These are phyloP conservation scores for Gryllus longicercus DNA, from an alignment of 2,888 invertebrate species.

Conservation along the genomic window DNA sequence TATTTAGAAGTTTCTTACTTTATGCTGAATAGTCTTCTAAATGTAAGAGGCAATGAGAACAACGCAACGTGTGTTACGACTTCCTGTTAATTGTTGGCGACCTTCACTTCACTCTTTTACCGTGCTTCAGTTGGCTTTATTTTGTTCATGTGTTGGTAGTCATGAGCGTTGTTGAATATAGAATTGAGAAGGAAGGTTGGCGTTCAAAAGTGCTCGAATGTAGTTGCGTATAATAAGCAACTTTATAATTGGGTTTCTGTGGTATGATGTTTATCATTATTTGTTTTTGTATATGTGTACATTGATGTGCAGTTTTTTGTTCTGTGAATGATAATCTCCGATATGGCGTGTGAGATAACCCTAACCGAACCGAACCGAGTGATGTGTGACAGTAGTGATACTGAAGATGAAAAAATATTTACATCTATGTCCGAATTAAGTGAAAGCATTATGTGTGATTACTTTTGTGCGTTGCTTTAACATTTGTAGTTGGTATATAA, in stretches of 20 bases:
- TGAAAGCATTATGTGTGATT: no score
- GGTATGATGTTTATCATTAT: neutral
- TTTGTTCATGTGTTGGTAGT: neutral
- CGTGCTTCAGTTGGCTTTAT: neutral
- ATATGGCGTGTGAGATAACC: no score
- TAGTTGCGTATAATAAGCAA: neutral
- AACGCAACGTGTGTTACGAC: neutral
- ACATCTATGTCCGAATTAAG: no score
- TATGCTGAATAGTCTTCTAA: no score
- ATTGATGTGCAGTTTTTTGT: neutral
- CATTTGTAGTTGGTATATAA: no score
- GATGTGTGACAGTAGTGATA: no score
- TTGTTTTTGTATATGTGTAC: neutral
- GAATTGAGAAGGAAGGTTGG: neutral
- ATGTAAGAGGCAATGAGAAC: no score
- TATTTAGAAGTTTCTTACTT: no score
- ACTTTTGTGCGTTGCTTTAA: no score
- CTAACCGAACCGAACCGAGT: no score
- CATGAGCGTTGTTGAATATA: neutral
- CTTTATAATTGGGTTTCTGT: neutral
- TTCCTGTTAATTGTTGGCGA: slow-evolving; percentile 1
- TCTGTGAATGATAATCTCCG: neutral
- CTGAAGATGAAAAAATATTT: no score
- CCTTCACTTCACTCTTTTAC: neutral
- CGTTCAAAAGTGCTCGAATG: neutral